A percentile compares a stretch with the other conserved stretches of the same genome.
These are phyloP conservation scores for Nebria brevicollis DNA, from an alignment of 2,888 invertebrate genomes.

Conservation along the genomic window DNA sequence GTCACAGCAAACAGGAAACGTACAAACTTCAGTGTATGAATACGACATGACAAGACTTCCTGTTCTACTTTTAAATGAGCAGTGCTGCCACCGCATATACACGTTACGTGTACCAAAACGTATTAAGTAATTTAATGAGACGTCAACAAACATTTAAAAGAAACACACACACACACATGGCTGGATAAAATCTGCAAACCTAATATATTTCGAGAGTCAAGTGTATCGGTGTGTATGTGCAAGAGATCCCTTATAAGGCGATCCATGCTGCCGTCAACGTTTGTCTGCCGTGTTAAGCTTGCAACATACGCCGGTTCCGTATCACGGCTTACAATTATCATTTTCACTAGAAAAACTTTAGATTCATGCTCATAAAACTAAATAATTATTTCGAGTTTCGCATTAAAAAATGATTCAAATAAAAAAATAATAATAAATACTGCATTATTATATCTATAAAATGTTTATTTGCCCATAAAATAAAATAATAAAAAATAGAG, in stretches of 20 bases:
- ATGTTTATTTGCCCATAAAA: too few relatives aligned
- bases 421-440: too few relatives aligned
- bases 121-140: constrained; percentile 16
- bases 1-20: constrained; percentile 7
- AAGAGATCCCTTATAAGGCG: too few relatives aligned
- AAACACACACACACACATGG: neutral
- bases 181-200: constrained; percentile 8
- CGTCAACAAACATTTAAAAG: constrained; percentile 12
- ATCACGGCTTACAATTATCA: neutral
- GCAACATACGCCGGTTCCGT: neutral
- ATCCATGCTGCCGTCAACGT: too few relatives aligned
- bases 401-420: too few relatives aligned
- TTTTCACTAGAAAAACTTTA: neutral
- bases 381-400: too few relatives aligned
- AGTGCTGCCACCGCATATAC: neutral
- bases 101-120: neutral
- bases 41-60: neutral
- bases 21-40: neutral
- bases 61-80: constrained; percentile 17
- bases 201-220: constrained; percentile 12
- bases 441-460: too few relatives aligned
- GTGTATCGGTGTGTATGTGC: neutral
- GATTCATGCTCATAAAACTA: too few relatives aligned
- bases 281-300: too few relatives aligned
- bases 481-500: too few relatives aligned